phyloP scores from a whole-genome alignment of 2,797 vertebrate genomes.

The Malurus splendens region DNA sequence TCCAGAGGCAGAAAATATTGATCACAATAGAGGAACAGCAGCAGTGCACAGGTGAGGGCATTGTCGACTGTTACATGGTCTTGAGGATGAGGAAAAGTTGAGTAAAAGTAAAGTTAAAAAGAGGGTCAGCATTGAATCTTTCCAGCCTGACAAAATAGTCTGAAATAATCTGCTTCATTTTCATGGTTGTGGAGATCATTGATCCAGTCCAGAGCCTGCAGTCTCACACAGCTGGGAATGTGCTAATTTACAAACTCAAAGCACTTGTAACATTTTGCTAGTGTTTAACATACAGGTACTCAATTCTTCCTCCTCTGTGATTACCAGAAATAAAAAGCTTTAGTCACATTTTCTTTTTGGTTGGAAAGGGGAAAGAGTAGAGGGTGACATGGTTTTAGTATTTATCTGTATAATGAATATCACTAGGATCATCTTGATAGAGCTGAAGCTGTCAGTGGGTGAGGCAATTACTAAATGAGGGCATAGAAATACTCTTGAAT shows the following conservation, averaged over 20 bases:
- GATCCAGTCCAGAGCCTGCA: background rate
- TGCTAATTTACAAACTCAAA: background rate
- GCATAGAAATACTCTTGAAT: constrained; percentile 37
- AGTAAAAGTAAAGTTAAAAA: background rate
- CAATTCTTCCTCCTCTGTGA: background rate
- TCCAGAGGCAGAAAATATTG: background rate
- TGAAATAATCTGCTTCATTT: background rate
- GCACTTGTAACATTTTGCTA: background rate
- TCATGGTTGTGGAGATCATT: background rate
- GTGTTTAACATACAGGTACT: background rate
- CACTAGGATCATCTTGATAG: background rate
- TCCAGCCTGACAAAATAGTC: background rate
- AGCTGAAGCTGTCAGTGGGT: constrained; percentile 9
- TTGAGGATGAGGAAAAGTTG: background rate
- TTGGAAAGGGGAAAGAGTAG: background rate
- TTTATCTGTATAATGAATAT: background rate
- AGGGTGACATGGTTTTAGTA: background rate
- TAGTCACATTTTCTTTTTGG: background rate
- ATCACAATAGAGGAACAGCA: background rate
- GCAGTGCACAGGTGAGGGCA: background rate
- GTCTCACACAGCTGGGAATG: background rate
- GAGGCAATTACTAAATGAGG: constrained; percentile 25
- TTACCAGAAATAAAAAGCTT: background rate
- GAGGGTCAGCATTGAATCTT: background rate
- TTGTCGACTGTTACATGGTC: background rate